Conservation (phyloP, 2,888 invertebrate genomes). For the Eupithecia insigniata region DNA sequence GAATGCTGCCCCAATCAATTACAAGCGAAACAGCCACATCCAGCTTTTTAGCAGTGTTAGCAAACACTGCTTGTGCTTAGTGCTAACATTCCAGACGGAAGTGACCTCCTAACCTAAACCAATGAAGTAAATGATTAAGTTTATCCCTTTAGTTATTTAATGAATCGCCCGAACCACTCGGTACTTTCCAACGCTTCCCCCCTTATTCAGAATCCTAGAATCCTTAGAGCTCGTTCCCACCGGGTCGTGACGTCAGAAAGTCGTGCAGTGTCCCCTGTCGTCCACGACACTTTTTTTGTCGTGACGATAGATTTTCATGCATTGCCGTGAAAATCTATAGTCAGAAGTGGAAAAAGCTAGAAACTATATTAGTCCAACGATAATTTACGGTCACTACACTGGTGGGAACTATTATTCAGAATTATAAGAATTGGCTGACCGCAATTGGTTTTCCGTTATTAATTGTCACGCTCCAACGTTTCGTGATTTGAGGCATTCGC, state of each 20-base stretch:
- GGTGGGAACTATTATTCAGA: constrained; percentile 6
- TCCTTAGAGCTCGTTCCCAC: too few species aligned
- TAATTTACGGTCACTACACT: too few species aligned
- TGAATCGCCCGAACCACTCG: neutral
- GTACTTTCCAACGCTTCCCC: neutral
- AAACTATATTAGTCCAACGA: too few species aligned
- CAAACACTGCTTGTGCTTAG: neutral
- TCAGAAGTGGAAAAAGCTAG: too few species aligned
- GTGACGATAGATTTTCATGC: too few species aligned
- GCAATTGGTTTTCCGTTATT: constrained; percentile 19
- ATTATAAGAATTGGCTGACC: constrained; percentile 14
- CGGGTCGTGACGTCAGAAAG: too few species aligned
- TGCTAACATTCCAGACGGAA: neutral
- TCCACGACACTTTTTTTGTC: too few species aligned
- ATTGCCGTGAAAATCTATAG: too few species aligned
- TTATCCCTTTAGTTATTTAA: too few species aligned
- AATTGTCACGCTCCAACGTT: constrained; percentile 20
- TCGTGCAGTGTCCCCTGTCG: too few species aligned
- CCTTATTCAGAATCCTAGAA: too few species aligned
- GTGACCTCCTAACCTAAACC: neutral
- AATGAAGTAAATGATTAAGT: too few species aligned
- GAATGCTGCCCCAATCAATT: neutral
- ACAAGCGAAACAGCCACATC: neutral
- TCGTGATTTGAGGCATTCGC: constrained; percentile 25
- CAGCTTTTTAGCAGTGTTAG: neutral